Evolutionary conservation across 2,888 invertebrate species (phyloP), one percentile per base, ranked within the genome.

Genomic region (Zygothrica quintamaculata): DNA sequence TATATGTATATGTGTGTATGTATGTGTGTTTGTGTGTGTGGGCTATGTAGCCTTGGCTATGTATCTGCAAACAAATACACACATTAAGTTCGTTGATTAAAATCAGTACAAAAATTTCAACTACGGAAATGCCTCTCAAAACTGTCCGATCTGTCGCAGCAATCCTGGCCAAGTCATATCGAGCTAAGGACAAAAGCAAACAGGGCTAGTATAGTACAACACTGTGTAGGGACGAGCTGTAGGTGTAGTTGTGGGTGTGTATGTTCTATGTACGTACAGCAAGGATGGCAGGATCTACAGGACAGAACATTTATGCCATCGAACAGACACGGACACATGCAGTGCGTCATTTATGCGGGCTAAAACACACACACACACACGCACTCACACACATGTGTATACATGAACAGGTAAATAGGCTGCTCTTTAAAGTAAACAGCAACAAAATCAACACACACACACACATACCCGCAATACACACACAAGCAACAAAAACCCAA

Each of bases 401-500:
- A 36, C 22, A 46, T 15, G 55, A 15, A 31, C 72, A 77, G 73
- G 81, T 81, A 76, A 78, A 76, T 74, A 79, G 55, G 74, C 76
- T 74, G 71, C 64, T 78, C 76, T 74, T 78, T 81, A 78, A 78
- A 81, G 79, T 59, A 74, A 76, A 71, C 78, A 78, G 65, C 55
- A 65, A 42, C 29, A 29, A 18, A 55, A 47, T 40, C 39, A 64
- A 44, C 11, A 7, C 6, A 22, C 7, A 26, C 50, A 31, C 3
- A 34, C 18, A 7, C 12, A 40, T 3, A 5, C 34, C 39, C 9
- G n/a, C 8, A 25, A 5, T 11, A 43, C 25, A 22, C 6, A 26
- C 2, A 2, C 43, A 43, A 13, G 6, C 18, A 51, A 22, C 25
- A 9, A 9, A 29, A 9, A 16, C 22, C 25, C 25, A 37, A 33